Conservation (phyloP, 2,888 invertebrate species). For the Tigriopus californicus region DNA sequence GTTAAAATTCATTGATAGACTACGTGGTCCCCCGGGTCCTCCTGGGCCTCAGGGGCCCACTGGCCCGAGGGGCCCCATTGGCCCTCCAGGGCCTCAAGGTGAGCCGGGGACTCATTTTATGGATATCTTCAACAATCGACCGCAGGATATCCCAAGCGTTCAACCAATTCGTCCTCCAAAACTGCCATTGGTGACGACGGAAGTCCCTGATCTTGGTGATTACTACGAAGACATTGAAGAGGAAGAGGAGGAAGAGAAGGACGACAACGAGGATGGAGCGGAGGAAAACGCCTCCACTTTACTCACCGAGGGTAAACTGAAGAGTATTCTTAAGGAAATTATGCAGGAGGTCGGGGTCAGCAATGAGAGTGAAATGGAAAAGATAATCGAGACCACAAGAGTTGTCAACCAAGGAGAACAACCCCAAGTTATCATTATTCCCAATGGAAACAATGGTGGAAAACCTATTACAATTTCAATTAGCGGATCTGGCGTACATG, state of each 20-base stretch:
- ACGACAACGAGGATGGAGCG: neutral
- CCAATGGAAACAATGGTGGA: no score
- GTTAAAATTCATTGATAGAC: neutral
- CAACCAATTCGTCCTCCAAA: neutral
- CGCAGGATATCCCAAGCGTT: neutral
- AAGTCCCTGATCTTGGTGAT: neutral
- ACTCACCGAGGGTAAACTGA: no score
- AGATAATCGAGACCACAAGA: no score
- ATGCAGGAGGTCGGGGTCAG: no score
- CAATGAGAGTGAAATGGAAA: no score
- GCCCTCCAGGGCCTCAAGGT: neutral
- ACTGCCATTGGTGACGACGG: neutral
- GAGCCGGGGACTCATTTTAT: neutral
- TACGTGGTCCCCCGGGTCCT: neutral
- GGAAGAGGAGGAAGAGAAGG: neutral
- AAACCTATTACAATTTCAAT: neutral
- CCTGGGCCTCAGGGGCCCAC: neutral
- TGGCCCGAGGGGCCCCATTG: neutral
- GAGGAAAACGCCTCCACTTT: no score
- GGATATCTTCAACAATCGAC: neutral
- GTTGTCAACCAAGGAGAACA: no score
- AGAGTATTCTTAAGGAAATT: no score
- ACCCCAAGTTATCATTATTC: no score
- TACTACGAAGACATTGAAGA: neutral
- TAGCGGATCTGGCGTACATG: neutral